These are phyloP conservation scores for Acholoe squamosa DNA, from an alignment of 2,888 invertebrate genomes.

Conservation along the genomic window DNA sequence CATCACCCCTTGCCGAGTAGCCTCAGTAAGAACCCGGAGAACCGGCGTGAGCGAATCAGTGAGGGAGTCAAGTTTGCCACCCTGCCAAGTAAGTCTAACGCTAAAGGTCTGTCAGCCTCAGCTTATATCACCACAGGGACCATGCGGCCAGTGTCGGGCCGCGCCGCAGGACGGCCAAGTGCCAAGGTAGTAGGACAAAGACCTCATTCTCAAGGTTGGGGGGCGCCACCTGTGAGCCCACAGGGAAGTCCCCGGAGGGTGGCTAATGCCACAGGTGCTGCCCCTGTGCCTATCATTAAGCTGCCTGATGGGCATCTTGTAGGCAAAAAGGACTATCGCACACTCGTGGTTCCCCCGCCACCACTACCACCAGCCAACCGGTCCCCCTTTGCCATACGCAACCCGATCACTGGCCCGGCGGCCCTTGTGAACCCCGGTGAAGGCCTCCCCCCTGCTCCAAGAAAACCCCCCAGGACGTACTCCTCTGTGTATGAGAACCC, in stretches of 20 bases:
- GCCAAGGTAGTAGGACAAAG: neutral
- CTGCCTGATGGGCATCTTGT: conserved; percentile 43
- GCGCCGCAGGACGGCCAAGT: neutral
- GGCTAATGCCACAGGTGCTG: neutral
- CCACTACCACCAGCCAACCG: conserved; percentile 50
- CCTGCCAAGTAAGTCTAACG: conserved; percentile 55
- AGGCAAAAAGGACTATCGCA: conserved; percentile 52
- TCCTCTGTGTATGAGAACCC: conserved; percentile 61
- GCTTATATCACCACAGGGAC: conserved; percentile 30
- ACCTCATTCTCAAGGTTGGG: conserved; percentile 54
- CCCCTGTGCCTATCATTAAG: conserved; percentile 53
- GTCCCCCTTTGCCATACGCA: conserved; percentile 52
- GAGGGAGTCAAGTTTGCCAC: conserved; percentile 53
- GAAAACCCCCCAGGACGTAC: conserved; percentile 58
- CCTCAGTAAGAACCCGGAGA: conserved; percentile 34
- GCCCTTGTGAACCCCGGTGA: conserved; percentile 52
- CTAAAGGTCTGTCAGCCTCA: conserved; percentile 3
- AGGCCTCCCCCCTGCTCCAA: conserved; percentile 46
- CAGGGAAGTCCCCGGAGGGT: neutral
- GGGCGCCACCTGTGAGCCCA: neutral
- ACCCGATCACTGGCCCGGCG: conserved; percentile 14
- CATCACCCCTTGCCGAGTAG: conserved; percentile 36
- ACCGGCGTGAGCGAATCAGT: conserved; percentile 25
- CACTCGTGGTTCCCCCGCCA: conserved; percentile 58
- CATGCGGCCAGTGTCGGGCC: conserved; percentile 1